phyloP scores from a whole-genome alignment of 2,888 invertebrate species.

The Apomyelois bistriatella region DNA sequence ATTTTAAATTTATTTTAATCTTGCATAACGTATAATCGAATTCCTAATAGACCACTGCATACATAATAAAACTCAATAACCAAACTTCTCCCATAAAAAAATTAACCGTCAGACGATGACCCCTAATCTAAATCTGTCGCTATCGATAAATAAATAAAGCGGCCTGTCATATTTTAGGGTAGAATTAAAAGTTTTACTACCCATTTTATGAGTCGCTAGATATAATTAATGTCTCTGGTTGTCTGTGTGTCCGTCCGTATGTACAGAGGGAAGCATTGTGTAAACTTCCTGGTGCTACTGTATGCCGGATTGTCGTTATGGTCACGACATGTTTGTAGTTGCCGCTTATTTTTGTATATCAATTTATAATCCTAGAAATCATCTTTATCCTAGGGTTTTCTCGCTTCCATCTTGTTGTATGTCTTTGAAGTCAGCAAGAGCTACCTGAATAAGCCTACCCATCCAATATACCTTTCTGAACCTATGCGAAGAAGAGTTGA shows the following conservation, averaged over 20 bases:
- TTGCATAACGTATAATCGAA: background rate
- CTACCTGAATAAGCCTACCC: too few relatives aligned
- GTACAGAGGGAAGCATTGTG: slow-evolving; percentile 13
- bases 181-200: slow-evolving; percentile 1
- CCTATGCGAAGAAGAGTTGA: too few relatives aligned
- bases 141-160: slow-evolving; percentile 10
- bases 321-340: background rate
- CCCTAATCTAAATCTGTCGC: slow-evolving; percentile 8
- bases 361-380: background rate
- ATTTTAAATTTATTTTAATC: too few relatives aligned
- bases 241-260: background rate
- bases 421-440: too few relatives aligned
- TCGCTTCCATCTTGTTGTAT: too few relatives aligned
- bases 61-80: background rate
- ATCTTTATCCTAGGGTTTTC: background rate
- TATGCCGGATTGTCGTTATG: background rate
- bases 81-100: slow-evolving; percentile 14
- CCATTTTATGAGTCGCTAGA: slow-evolving; percentile 1
- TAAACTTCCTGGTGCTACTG: slow-evolving; percentile 18
- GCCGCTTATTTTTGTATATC: background rate
- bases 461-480: too few relatives aligned
- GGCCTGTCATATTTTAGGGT: background rate
- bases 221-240: slow-evolving; percentile 10
- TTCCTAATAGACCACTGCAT: background rate
- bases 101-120: slow-evolving; percentile 20